These are phyloP conservation scores for Phyto melanocephala DNA, from an alignment of 2,888 invertebrate genomes.

Conservation along the genomic window DNA sequence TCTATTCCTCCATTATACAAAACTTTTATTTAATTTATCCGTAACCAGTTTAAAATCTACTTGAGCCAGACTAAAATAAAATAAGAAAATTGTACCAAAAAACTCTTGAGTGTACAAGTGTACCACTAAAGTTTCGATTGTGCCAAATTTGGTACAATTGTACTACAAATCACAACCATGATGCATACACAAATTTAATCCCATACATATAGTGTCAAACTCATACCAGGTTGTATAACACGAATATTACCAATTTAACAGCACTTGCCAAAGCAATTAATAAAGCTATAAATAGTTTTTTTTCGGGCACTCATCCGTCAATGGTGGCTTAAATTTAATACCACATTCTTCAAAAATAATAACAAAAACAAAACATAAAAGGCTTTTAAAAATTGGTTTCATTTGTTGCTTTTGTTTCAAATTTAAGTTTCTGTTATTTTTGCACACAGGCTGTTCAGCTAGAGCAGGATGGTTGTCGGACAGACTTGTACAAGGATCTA, in stretches of 20 bases:
- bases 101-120: no score
- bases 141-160: no score
- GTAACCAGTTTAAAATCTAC: no score
- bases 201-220: background rate
- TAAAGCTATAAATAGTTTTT: slow-evolving; percentile 62
- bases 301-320: slow-evolving; percentile 58
- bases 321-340: slow-evolving; percentile 16
- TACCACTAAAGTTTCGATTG: no score
- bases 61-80: no score
- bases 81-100: no score
- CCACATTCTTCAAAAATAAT: background rate
- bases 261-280: slow-evolving; percentile 65
- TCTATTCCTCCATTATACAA: no score
- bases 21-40: no score
- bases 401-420: background rate
- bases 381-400: no score
- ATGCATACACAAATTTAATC: background rate
- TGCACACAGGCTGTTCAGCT: background rate
- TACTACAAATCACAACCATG: no score
- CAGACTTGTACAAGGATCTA: no score
- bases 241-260: slow-evolving; percentile 52
- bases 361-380: background rate
- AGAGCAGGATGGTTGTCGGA: no score
- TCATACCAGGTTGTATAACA: slow-evolving; percentile 16
- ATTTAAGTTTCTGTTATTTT: background rate